Evolutionary conservation across 2,888 invertebrate species (phyloP).

Genomic region (Labia minor): DNA sequence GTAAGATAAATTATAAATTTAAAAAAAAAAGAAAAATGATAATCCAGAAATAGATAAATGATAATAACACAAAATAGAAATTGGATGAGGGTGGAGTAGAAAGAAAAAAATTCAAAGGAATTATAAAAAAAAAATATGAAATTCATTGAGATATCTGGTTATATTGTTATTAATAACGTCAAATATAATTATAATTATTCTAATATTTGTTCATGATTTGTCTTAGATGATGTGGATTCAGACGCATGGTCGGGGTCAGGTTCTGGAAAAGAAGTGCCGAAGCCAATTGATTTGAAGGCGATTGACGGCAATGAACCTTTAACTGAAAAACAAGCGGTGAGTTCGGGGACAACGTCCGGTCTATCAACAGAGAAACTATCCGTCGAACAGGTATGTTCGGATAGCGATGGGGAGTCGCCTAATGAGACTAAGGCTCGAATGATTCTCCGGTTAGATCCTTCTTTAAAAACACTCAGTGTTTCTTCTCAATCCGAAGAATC

Average conservation of each 20-base stretch:
- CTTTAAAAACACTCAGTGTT: neutral
- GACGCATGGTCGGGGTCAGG: constrained; percentile 8
- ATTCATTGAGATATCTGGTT: too few relatives aligned
- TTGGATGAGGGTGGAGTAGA: too few relatives aligned
- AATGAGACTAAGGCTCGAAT: neutral
- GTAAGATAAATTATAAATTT: too few relatives aligned
- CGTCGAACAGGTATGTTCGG: constrained; percentile 4
- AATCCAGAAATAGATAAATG: too few relatives aligned
- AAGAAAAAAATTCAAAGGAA: too few relatives aligned
- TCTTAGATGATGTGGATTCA: constrained; percentile 1
- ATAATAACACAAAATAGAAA: too few relatives aligned
- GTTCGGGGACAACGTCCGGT: neutral
- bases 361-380: neutral
- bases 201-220: neutral
- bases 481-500: neutral
- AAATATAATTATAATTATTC: too few relatives aligned
- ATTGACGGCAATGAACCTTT: constrained; percentile 5
- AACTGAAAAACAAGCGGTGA: neutral
- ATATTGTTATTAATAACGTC: too few relatives aligned
- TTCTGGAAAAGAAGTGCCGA: neutral
- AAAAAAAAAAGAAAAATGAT: too few relatives aligned
- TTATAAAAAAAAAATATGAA: too few relatives aligned
- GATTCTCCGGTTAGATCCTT: neutral
- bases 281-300: constrained; percentile 1
- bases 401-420: neutral